These are phyloP conservation scores for Hermetia illucens DNA, from an alignment of 1,140 invertebrate species.

Conservation along the genomic window DNA sequence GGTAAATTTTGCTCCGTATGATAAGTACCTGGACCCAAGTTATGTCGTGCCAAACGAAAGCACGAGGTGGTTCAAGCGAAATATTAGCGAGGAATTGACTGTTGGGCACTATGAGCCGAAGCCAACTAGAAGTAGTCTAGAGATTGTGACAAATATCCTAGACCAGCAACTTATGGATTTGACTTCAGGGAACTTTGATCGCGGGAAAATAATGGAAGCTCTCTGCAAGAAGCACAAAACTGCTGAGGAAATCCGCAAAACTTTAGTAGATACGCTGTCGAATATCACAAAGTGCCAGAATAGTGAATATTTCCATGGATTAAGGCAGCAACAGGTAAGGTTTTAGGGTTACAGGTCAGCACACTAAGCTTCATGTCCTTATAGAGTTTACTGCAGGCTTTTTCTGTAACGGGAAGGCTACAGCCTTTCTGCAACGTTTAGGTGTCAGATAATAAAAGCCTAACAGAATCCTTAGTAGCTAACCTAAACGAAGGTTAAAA, in stretches of 20 bases:
- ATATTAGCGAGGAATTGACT: too few relatives aligned
- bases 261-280: not conserved
- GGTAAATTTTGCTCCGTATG: not conserved
- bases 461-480: too few relatives aligned
- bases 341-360: too few relatives aligned
- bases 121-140: not conserved
- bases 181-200: not conserved
- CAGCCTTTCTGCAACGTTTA: too few relatives aligned
- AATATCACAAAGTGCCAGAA: not conserved
- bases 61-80: conserved; percentile 3
- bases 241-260: not conserved
- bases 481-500: too few relatives aligned
- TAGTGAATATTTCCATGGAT: too few relatives aligned
- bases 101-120: not conserved
- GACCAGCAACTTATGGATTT: not conserved
- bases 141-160: not conserved
- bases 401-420: too few relatives aligned
- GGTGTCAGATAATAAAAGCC: too few relatives aligned
- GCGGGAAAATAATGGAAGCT: not conserved
- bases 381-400: too few relatives aligned
- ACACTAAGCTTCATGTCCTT: too few relatives aligned
- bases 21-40: not conserved
- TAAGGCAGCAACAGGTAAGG: too few relatives aligned
- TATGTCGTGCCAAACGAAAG: conserved; percentile 3
- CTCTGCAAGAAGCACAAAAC: not conserved